These are phyloP conservation scores for Sebastolobus alascanus DNA, from an alignment of 2,797 vertebrate species.

Conservation along the genomic window DNA sequence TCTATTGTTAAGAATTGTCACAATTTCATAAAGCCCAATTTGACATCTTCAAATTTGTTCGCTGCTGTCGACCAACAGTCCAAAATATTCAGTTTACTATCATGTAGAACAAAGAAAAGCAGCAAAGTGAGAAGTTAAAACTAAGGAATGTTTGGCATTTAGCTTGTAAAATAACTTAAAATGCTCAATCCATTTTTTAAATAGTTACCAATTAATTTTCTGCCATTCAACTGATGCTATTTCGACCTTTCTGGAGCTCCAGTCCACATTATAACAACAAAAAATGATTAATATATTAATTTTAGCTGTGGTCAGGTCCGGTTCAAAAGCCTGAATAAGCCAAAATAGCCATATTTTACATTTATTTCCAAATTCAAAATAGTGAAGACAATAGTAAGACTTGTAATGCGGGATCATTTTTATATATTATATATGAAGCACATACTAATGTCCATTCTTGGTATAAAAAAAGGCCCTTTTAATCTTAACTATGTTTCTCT, in stretches of 20 bases:
- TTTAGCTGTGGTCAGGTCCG: background rate
- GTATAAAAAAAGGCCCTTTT: background rate
- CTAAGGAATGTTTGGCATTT: background rate
- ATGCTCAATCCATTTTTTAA: background rate
- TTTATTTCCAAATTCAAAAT: background rate
- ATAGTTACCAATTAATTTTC: background rate
- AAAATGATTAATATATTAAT: background rate
- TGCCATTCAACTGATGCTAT: background rate
- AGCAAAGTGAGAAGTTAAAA: background rate
- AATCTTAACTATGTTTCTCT: background rate
- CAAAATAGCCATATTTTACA: no score
- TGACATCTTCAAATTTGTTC: background rate
- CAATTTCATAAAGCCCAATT: background rate
- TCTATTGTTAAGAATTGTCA: background rate
- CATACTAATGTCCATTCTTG: background rate
- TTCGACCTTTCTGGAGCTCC: background rate
- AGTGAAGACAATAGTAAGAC: background rate
- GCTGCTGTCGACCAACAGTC: background rate
- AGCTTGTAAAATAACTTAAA: background rate
- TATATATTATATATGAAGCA: background rate
- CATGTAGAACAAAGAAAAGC: background rate
- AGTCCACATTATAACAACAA: background rate
- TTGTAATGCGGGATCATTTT: background rate
- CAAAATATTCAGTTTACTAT: background rate
- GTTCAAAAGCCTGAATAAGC: no score